Base-by-base conservation (phyloP, 2,888 invertebrate species). In the Melanostoma mellinum region DNA sequence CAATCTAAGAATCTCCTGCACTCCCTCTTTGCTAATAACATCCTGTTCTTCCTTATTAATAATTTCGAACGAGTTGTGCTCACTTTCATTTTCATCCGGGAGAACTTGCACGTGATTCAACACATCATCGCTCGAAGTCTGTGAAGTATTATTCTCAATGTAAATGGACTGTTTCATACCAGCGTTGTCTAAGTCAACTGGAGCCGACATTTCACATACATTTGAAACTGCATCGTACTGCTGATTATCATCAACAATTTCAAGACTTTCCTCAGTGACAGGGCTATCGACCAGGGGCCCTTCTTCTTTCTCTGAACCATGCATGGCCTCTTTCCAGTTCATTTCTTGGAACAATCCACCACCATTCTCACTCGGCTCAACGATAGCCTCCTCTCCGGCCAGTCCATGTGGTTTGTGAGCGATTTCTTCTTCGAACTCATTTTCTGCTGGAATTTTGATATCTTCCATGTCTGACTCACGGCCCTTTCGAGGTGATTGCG, bases 401-500 rank as follows among this genome's bases (percentile, higher is more conserved):
- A 90, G 56, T 81, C 91, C 91, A 61, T 90, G 90, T 2, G 91
- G 91, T 38, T 91, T 89, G 74, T 88, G 86, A n/a, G 88, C 88
- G 8, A 90, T 90, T 78, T 90, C 91, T 35, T 86, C 68, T 33
- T 89, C 90, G 53, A 91, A 91, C 74, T 90, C 91, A 40, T 86
- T 86, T 77, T 89, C 89, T 42, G 87, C 88, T 8, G 91, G 91
- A 55, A 91, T 65, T 6, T 88, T 85, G 72, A 91, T 89, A 3
- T 88, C 85, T 60, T 91, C 91, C 90, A 91, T 91, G 67, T 89
- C 87, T 5, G 87, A 87, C 10, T 86, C 86, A 30, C 88, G 90
- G 0, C 94, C 94, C 88, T 95, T 95, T 86, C 94, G 93, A 0
- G 96, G 96, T 9, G 96, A 96, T 88, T 95, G 94, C 0, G 95